Conservation (phyloP, 2,888 invertebrate species). For the Adelognathus sp. region DNA sequence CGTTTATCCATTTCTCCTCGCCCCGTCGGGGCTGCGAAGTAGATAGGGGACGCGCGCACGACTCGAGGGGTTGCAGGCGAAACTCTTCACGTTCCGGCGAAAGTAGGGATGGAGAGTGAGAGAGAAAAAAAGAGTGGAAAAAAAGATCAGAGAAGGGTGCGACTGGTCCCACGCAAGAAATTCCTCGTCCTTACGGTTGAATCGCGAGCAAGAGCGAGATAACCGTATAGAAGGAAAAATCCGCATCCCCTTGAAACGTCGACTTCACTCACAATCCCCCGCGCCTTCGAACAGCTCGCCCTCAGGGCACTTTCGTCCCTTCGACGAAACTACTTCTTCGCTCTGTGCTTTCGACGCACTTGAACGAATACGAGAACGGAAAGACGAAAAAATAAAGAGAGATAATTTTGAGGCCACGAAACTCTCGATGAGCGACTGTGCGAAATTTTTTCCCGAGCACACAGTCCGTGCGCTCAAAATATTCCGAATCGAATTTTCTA, state of each 20-base stretch:
- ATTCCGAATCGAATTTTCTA: too few species aligned
- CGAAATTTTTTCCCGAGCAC: too few species aligned
- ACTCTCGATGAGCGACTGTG: not conserved
- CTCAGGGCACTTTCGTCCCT: constrained; percentile 50
- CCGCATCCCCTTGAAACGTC: constrained; percentile 46
- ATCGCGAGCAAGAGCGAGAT: not conserved
- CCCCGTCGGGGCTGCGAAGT: constrained; percentile 26
- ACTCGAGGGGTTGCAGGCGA: constrained; percentile 49
- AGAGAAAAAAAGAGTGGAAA: constrained; percentile 17
- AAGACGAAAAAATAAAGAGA: constrained; percentile 14
- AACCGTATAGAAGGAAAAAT: constrained; percentile 41
- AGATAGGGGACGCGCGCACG: constrained; percentile 47
- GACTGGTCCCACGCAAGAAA: constrained; percentile 67
- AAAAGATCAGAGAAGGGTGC: constrained; percentile 58
- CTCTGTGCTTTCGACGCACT: constrained; percentile 34
- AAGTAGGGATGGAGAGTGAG: constrained; percentile 58
- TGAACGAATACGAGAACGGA: constrained; percentile 7
- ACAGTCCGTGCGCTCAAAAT: too few species aligned
- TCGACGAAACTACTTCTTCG: constrained; percentile 27
- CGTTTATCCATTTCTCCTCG: constrained; percentile 57
- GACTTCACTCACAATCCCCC: not conserved
- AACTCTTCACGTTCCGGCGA: constrained; percentile 39
- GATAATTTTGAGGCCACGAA: not conserved
- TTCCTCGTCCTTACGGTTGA: constrained; percentile 57
- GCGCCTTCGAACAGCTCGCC: constrained; percentile 24